Evolutionary conservation across 2,888 invertebrate genomes (phyloP).

Genomic region (Heliconius ethilla): DNA sequence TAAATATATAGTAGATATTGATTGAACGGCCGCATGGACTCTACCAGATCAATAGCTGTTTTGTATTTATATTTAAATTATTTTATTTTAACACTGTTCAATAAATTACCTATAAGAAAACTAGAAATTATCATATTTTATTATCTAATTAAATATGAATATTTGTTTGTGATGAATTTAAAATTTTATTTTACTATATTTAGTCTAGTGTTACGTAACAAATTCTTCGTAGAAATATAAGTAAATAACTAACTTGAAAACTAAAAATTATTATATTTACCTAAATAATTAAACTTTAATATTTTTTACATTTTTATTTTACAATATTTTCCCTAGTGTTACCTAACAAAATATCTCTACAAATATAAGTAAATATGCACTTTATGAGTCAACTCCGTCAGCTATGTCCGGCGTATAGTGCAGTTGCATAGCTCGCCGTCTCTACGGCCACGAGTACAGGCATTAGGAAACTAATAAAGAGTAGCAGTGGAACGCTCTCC

Average conservation of each 20-base stretch:
- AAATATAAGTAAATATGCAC: constrained; percentile 4
- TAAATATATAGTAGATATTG: neutral
- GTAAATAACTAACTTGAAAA: neutral
- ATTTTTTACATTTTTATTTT: no score
- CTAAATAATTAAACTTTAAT: no score
- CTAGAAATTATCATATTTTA: neutral
- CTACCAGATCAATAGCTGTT: neutral
- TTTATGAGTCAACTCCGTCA: constrained; percentile 36
- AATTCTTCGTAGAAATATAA: neutral
- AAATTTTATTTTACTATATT: no score
- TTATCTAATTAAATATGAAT: neutral
- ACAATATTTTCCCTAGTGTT: neutral
- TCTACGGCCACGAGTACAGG: constrained; percentile 36
- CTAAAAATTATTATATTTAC: no score
- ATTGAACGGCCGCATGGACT: neutral
- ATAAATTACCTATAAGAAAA: neutral
- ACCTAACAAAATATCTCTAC: neutral
- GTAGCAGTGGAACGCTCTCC: constrained; percentile 34
- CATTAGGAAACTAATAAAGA: constrained; percentile 39
- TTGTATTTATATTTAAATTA: neutral
- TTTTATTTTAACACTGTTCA: neutral
- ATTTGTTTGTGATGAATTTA: neutral
- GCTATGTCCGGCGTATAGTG: constrained; percentile 39
- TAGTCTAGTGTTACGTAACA: neutral
- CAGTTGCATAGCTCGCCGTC: constrained; percentile 39